A percentile compares a stretch with the other conserved stretches of the same genome.
These are phyloP conservation scores for Agrochola macilenta DNA, from an alignment of 2,888 invertebrate species.

Conservation along the genomic window DNA sequence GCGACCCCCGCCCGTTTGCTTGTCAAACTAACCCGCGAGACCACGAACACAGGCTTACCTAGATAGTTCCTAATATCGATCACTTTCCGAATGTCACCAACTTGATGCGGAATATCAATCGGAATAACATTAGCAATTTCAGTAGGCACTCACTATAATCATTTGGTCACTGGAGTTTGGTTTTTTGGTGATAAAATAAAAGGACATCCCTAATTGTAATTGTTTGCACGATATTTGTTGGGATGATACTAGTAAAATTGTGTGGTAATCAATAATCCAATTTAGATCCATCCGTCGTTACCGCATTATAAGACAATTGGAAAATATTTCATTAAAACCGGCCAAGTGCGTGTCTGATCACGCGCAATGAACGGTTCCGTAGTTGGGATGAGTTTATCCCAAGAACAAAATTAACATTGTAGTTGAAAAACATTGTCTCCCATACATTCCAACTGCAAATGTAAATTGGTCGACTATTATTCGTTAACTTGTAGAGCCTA, in stretches of 20 bases:
- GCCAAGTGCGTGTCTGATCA: no score
- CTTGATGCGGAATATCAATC: slow-evolving; percentile 46
- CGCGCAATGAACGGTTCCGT: no score
- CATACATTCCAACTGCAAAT: no score
- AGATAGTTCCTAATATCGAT: slow-evolving; percentile 61
- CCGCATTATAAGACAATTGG: neutral
- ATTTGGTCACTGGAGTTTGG: slow-evolving; percentile 3
- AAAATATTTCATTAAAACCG: neutral
- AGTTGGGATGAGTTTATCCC: no score
- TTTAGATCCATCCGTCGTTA: neutral
- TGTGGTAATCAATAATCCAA: neutral
- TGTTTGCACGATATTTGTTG: neutral
- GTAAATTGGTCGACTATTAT: no score
- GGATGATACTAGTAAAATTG: neutral
- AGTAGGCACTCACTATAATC: slow-evolving; percentile 45
- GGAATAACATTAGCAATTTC: slow-evolving; percentile 57
- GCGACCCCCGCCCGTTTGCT: slow-evolving; percentile 41
- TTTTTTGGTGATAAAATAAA: neutral
- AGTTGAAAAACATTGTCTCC: no score
- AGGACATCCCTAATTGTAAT: no score
- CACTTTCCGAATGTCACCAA: slow-evolving; percentile 38
- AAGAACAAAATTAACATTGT: no score
- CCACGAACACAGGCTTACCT: slow-evolving; percentile 51
- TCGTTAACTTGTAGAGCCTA: no score
- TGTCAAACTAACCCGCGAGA: slow-evolving; percentile 48